A percentile compares a stretch with the other conserved stretches of the same genome.
phyloP scores from a whole-genome alignment of 1,140 invertebrate species.

The Chrysoperla carnea region DNA sequence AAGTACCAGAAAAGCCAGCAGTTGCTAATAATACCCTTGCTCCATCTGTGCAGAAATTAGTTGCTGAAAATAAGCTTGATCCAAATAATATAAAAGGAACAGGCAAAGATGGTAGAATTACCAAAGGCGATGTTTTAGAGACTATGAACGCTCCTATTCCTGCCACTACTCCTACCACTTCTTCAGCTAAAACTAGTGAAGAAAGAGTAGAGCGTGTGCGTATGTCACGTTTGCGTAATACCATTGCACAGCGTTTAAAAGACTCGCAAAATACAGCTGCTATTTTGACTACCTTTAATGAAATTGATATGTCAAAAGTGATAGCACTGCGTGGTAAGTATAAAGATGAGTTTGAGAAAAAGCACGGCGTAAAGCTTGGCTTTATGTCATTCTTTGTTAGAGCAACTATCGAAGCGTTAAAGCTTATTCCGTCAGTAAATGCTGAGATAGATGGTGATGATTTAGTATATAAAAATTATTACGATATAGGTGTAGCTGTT shows the following conservation, averaged over 20 bases:
- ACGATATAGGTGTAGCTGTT: constrained; percentile 10
- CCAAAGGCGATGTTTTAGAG: not conserved
- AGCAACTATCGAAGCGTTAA: constrained; percentile 29
- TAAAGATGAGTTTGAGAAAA: constrained; percentile 34
- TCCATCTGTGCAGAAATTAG: not conserved
- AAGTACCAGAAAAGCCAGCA: not conserved
- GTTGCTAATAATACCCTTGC: not conserved
- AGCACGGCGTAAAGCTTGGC: constrained; percentile 43
- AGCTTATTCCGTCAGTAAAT: constrained; percentile 32
- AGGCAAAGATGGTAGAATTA: not conserved
- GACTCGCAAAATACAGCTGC: constrained; percentile 54
- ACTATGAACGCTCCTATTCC: not conserved
- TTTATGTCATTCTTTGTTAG: constrained; percentile 58
- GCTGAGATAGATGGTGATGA: constrained; percentile 25
- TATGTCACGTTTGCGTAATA: constrained; percentile 25
- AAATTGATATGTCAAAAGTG: constrained; percentile 48
- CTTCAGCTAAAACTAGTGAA: not conserved
- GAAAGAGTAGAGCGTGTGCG: not conserved
- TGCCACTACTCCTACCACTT: not conserved
- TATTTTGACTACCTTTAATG: constrained; percentile 63
- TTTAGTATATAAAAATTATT: constrained; percentile 9
- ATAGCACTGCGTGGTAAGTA: constrained; percentile 37
- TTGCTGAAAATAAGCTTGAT: not conserved
- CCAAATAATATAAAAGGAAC: not conserved
- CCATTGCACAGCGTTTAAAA: constrained; percentile 47